Conservation (phyloP, 2,888 invertebrate genomes). For the Ramazzottius varieornatus region DNA sequence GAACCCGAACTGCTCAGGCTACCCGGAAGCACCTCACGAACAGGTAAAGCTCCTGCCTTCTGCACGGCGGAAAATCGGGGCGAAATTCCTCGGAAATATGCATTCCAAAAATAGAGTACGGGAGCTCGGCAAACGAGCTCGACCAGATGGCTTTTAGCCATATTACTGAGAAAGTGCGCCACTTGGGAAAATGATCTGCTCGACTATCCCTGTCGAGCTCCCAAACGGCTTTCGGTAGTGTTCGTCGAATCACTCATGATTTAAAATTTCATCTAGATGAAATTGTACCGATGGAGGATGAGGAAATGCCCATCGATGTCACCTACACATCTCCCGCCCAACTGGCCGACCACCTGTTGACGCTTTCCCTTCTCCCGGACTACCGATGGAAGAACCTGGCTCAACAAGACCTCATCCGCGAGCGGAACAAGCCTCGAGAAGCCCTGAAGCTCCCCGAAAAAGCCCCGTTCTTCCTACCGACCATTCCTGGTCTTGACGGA, state of each 20-base stretch:
- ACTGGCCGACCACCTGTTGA: slow-evolving; percentile 25
- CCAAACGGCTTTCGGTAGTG: too few species aligned
- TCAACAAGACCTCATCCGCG: slow-evolving; percentile 41
- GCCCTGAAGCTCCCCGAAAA: slow-evolving; percentile 52
- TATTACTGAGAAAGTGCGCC: too few species aligned
- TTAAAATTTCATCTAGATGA: too few species aligned
- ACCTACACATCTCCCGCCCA: neutral
- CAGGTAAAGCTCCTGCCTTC: too few species aligned
- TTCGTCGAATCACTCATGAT: too few species aligned
- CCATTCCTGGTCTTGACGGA: slow-evolving; percentile 51
- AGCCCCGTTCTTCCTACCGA: slow-evolving; percentile 86
- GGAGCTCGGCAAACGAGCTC: too few species aligned
- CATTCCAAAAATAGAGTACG: slow-evolving; percentile 10
- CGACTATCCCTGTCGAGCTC: too few species aligned
- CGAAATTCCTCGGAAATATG: slow-evolving; percentile 5
- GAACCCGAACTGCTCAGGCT: slow-evolving; percentile 22
- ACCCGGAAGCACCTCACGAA: slow-evolving; percentile 10
- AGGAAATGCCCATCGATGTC: slow-evolving; percentile 10
- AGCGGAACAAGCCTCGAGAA: slow-evolving; percentile 59
- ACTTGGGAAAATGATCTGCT: too few species aligned
- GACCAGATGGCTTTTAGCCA: too few species aligned
- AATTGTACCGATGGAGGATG: slow-evolving; percentile 4
- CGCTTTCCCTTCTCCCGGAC: slow-evolving; percentile 52
- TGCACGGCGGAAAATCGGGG: slow-evolving; percentile 8
- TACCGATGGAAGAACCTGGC: slow-evolving; percentile 76